Evolutionary conservation across 2,113 vertebrate genomes (phyloP), one percentile per base, ranked within the genome.

Genomic region (Pollimyrus isidori): DNA sequence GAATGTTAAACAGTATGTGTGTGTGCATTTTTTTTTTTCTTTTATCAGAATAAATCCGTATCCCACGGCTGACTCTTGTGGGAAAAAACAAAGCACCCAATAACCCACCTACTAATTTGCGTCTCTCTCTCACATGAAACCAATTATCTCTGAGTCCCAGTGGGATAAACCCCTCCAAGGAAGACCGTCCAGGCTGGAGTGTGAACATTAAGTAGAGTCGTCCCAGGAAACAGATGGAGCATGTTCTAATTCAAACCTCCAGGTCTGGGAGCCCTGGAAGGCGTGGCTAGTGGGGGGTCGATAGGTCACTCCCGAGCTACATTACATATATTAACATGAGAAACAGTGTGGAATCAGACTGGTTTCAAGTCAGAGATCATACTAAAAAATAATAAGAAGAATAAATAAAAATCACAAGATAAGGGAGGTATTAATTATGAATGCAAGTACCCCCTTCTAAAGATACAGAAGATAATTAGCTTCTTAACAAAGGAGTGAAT

Each of bases 51-150:
- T 50, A 39, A 84, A 39, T 35, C 85, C 83, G n/a, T 87, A 50
- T 26, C 50, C 85, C 30, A 35, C 26, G 9, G 23, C 48, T 87
- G 50, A 87, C 85, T 30, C 85, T 52, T 53, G 46, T 52, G 85
- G 85, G n/a, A 39, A 49, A 87, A 87, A 53, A 9, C 26, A 15
- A 17, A 86, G 85, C 19, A 23, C 50, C 85, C 85, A 53, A 21
- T 56, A 87, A 87, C 85, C 30, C 50, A 53, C 19, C 49, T 52
- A 7, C 48, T 52, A 11, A 52, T 35, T 87, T 26, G n/a, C 26
- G 2, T 53, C 85, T 35, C 50, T 86, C 49, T 87, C n/a, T n/a
- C 85, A 87, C 85, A 56, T 87, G 85, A 87, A 87, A 35, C 49
- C 85, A 87, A 87, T 87, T 87, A 56, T 48, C 85, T 87, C 9